Evolutionary conservation across 2,113 vertebrate genomes (phyloP).

Genomic region (Gymnorhina tibicen): DNA sequence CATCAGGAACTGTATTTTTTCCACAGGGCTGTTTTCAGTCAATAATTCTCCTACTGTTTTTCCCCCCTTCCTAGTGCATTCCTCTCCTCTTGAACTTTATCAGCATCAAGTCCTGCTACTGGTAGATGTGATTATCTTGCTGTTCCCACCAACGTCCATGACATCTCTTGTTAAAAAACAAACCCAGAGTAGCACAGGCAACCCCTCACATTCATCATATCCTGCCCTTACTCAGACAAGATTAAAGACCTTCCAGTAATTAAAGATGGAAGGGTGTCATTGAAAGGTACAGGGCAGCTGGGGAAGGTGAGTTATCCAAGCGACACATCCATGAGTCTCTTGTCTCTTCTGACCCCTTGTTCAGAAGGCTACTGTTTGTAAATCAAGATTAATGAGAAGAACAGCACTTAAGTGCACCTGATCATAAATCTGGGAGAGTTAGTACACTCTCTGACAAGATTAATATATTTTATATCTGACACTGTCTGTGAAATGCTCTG

Average conservation of each 20-base stretch:
- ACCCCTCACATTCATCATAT: constrained; percentile 13
- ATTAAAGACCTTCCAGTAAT: constrained; percentile 47
- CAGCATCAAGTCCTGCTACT: background rate
- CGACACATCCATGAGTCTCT: background rate
- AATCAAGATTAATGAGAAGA: constrained; percentile 70
- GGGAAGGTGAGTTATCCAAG: constrained; percentile 23
- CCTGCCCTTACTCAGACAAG: constrained; percentile 5
- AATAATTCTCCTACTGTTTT: background rate
- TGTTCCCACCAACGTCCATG: background rate
- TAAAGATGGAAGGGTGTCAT: constrained; percentile 53
- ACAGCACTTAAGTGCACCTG: constrained; percentile 46
- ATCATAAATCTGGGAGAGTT: constrained; percentile 63
- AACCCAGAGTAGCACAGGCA: background rate
- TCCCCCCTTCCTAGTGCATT: background rate
- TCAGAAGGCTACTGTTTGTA: constrained; percentile 59
- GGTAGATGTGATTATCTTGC: background rate
- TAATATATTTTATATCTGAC: constrained; percentile 53
- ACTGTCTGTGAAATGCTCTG: background rate
- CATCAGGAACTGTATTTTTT: background rate
- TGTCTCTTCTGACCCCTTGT: constrained; percentile 21
- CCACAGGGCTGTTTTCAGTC: background rate
- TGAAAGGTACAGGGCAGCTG: background rate
- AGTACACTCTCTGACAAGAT: constrained; percentile 53
- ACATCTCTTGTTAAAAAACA: background rate
- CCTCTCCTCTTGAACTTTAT: background rate